Percentiles rank a stretch among this genome's conserved stretches.
phyloP scores from a whole-genome alignment of 1,140 invertebrate species.

The Diploscapter pachys region DNA sequence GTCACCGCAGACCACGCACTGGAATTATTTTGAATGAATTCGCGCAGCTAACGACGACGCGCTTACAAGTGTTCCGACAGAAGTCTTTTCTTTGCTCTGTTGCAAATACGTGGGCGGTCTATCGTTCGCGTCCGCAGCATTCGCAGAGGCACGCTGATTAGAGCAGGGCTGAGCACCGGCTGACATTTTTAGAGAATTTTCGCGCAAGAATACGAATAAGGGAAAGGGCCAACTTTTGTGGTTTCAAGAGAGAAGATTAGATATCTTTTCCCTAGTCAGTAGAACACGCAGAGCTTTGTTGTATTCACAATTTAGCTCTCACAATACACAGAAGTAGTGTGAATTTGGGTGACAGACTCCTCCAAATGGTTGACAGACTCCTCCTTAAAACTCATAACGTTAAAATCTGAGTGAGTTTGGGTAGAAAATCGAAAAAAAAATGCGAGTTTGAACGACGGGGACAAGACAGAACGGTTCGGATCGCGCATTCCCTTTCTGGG shows the following conservation, averaged over 20 bases:
- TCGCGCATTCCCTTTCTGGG: too few species aligned
- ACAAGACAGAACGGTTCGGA: too few species aligned
- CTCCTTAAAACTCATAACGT: slow-evolving; percentile 11
- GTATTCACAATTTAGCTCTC: slow-evolving; percentile 7
- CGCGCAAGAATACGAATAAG: slow-evolving; percentile 1
- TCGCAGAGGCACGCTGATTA: slow-evolving; percentile 17
- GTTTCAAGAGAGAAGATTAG: not conserved
- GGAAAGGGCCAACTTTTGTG: not conserved
- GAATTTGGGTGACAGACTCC: slow-evolving; percentile 7
- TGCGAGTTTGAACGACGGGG: too few species aligned
- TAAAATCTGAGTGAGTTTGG: too few species aligned
- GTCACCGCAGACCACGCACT: slow-evolving; percentile 55
- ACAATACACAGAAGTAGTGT: not conserved
- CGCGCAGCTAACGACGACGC: not conserved
- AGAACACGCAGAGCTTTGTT: not conserved
- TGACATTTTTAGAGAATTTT: slow-evolving; percentile 5
- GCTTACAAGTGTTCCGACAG: slow-evolving; percentile 21
- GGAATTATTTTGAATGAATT: slow-evolving; percentile 23
- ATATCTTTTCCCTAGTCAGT: not conserved
- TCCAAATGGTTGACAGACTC: slow-evolving; percentile 24
- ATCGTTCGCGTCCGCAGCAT: not conserved
- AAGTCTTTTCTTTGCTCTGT: slow-evolving; percentile 14
- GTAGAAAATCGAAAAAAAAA: too few species aligned
- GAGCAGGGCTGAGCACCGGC: slow-evolving; percentile 18
- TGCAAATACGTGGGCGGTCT: slow-evolving; percentile 14